phyloP scores from a whole-genome alignment of 1,140 invertebrate genomes.

The Eulimnadia texana region DNA sequence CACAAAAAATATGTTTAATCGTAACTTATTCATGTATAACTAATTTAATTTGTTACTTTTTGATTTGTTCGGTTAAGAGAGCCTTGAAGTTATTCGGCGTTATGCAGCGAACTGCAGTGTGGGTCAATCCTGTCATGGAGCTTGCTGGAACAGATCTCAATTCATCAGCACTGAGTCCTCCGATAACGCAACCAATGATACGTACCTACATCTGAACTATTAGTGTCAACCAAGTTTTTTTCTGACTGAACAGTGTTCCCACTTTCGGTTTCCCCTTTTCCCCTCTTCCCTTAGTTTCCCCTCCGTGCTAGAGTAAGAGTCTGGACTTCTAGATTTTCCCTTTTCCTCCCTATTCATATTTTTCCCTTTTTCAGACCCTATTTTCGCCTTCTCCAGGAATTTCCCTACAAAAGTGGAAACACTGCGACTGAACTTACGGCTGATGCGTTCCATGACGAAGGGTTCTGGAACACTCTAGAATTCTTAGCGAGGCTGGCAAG shows the following conservation, averaged over 20 bases:
- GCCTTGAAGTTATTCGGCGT: constrained; percentile 9
- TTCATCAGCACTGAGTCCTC: constrained; percentile 9
- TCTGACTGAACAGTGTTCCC: too few relatives aligned
- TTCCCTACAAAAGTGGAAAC: too few relatives aligned
- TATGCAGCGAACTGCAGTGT: constrained; percentile 2
- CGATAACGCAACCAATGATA: constrained; percentile 7
- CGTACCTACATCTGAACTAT: constrained; percentile 4
- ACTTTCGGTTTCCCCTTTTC: too few relatives aligned
- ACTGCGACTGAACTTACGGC: too few relatives aligned
- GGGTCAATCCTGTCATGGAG: constrained; percentile 5
- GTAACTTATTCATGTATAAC: too few relatives aligned
- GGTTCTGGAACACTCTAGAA: background rate
- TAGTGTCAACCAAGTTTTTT: too few relatives aligned
- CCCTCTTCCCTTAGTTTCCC: too few relatives aligned
- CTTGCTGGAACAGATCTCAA: background rate
- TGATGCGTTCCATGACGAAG: constrained; percentile 3
- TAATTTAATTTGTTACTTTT: constrained; percentile 9
- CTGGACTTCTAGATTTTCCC: too few relatives aligned
- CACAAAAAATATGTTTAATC: background rate
- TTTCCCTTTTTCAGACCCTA: too few relatives aligned
- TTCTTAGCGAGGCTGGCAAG: background rate
- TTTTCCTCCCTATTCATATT: too few relatives aligned
- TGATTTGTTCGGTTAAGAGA: constrained; percentile 8
- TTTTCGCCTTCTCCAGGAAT: too few relatives aligned
- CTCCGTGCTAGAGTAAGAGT: too few relatives aligned